phyloP scores from a whole-genome alignment of 2,797 vertebrate species.

The Sebastes kiyomatsui region DNA sequence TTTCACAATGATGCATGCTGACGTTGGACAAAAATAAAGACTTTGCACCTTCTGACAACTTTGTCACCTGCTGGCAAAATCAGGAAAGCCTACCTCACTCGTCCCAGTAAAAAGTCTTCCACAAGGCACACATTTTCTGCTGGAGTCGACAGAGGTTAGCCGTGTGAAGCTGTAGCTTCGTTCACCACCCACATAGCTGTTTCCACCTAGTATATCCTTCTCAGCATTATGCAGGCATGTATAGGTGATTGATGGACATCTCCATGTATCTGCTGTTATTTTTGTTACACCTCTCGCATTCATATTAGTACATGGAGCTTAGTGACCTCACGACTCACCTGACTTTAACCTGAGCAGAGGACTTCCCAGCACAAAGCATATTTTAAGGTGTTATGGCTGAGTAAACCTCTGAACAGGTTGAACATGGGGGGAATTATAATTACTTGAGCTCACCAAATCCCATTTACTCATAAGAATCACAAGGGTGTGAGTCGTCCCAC shows the following conservation, averaged over 20 bases:
- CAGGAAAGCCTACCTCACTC: neutral
- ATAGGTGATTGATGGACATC: neutral
- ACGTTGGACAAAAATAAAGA: neutral
- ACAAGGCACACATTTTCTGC: neutral
- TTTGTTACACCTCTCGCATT: neutral
- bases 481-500: neutral
- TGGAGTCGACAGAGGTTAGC: neutral
- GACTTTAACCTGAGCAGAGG: neutral
- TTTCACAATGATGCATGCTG: slow-evolving; percentile 13
- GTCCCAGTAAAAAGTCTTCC: neutral
- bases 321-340: neutral
- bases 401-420: neutral
- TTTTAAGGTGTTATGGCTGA: neutral
- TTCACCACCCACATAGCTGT: neutral
- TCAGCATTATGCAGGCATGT: neutral
- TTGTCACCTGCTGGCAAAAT: neutral
- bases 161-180: neutral
- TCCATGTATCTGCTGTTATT: neutral
- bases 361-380: neutral
- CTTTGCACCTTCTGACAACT: neutral
- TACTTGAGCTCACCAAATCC: neutral
- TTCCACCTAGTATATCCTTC: neutral
- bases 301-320: neutral
- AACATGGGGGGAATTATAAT: neutral
- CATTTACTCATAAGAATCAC: neutral